Evolutionary conservation across 2,113 vertebrate species (phyloP), one percentile per base, ranked within the genome.

Genomic region (Psittacus erithacus): DNA sequence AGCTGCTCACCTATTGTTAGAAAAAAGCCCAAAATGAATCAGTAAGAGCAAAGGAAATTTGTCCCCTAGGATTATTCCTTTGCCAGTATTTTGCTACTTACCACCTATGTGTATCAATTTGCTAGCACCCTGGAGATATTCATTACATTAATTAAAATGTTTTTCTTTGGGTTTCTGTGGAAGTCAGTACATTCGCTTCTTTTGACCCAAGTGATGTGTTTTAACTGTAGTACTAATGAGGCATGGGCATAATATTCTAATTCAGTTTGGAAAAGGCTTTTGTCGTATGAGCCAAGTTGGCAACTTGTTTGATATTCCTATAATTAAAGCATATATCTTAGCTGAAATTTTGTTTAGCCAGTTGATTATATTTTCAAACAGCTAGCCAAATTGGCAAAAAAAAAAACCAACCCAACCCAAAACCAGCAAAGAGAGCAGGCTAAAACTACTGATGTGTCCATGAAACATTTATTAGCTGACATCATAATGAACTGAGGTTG

Each of bases 291-390:
- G 82, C 82, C 64, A 95, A 85, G 18, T 59, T 97, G 93, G 87
- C 82, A 93, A 90, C 29, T 49, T 59, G 20, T 67, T 94, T 88
- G 86, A 84, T 41, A 24, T 86, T 95, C 73, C 31, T 88, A 27
- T 94, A 97, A 96, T 92, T 95, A 95, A 96, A 96, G 55, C 18
- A 69, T 92, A 78, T 53, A 86, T 95, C 92, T 92, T 91, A 88
- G 41, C 39, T 78, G 88, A 95, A 92, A 75, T 93, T 95, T 70
- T 93, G 18, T 94, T 96, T 71, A 90, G 53, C 27, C 52, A 59
- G 63, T 52, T 95, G 93, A 96, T 93, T 92, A 25, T 35, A 57
- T 85, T 95, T 84, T 95, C 74, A 71, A 55, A 80, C 31, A 71
- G 25, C 24, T 90, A 69, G 83, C 68, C 80, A 86, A 94, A 94